phyloP scores from a whole-genome alignment of 2,888 invertebrate species.

The Helleia helle region DNA sequence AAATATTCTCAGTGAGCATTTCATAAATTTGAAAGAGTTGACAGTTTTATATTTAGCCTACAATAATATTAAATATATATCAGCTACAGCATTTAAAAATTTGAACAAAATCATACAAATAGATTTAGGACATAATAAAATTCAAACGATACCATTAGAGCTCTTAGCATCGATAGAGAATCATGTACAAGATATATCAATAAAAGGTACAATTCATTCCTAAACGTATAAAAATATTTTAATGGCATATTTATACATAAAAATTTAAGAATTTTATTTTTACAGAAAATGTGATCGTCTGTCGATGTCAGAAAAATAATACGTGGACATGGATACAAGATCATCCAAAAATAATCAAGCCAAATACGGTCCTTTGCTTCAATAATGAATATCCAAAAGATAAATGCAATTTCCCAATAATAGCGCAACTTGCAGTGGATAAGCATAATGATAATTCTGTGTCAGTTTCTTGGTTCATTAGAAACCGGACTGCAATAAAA shows the following conservation, averaged over 20 bases:
- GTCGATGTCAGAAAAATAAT: slow-evolving; percentile 92
- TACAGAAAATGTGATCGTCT: slow-evolving; percentile 89
- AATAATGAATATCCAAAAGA: slow-evolving; percentile 59
- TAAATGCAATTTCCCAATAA: slow-evolving; percentile 79
- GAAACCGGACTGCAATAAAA: slow-evolving; percentile 88
- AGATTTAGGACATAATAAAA: slow-evolving; percentile 87
- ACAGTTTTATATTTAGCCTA: slow-evolving; percentile 86
- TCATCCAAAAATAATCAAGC: slow-evolving; percentile 76
- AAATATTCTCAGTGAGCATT: slow-evolving; percentile 83
- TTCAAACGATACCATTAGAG: slow-evolving; percentile 85
- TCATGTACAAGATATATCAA: slow-evolving; percentile 83
- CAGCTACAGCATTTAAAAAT: slow-evolving; percentile 84
- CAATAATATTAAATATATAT: slow-evolving; percentile 87
- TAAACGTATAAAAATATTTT: slow-evolving; percentile 2
- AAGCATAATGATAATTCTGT: slow-evolving; percentile 90
- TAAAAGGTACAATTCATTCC: slow-evolving; percentile 78
- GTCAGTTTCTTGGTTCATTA: slow-evolving; percentile 90
- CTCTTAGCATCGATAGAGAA: slow-evolving; percentile 87
- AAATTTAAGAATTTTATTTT: slow-evolving; percentile 23
- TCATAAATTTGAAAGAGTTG: slow-evolving; percentile 83
- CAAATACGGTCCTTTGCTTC: slow-evolving; percentile 44
- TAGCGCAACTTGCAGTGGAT: slow-evolving; percentile 87
- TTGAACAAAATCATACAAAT: slow-evolving; percentile 84
- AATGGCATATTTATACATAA: background rate
- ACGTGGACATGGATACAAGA: slow-evolving; percentile 95